Evolutionary conservation across 2,888 invertebrate species (phyloP), one percentile per base, ranked within the genome.

Genomic region (Eristalis pertinax): DNA sequence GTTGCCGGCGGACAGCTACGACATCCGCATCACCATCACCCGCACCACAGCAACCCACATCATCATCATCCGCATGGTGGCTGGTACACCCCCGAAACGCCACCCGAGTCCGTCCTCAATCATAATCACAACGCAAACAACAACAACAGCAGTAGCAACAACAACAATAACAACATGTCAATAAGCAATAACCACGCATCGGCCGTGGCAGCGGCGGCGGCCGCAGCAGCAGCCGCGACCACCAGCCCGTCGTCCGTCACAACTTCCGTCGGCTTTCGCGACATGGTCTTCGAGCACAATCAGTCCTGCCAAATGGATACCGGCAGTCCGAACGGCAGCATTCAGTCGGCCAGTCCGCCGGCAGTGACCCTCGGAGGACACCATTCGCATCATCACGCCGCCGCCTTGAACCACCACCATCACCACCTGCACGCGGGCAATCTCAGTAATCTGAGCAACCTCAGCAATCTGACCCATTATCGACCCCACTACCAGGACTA

Each of bases 31-130:
- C 91, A 92, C 77, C 92, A 92, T 4, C 92, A 90, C 13, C 91
- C 26, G 90, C 92, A 11, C 91, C 92, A 41, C 91, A 92, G 82
- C 91, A 92, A 89, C 90, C 90, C 78, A 90, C 92, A 92, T 3
- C 92, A 92, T 81, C 92, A 92, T 10, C 92, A 92, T 22, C 90
- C 92, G 22, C 93, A 93, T 84, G 93, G 93, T 3, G 93, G 93
- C 67, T 93, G 93, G 93, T 93, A 93, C 86, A 92, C 93, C 13
- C 93, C 93, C 15, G 93, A 93, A 89, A 93, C 93, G 68, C 93
- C 93, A 73, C 93, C 93, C 64, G 89, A 88, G 81, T 83, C 83
- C 58, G 86, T 90, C 80, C 89, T 89, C 72, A 90, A 90, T 70
- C 89, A 91, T 72, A 90, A 84, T 41, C 82, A 90, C 72, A 90